phyloP scores from a whole-genome alignment of 2,797 vertebrate species.

The Natrix natrix region DNA sequence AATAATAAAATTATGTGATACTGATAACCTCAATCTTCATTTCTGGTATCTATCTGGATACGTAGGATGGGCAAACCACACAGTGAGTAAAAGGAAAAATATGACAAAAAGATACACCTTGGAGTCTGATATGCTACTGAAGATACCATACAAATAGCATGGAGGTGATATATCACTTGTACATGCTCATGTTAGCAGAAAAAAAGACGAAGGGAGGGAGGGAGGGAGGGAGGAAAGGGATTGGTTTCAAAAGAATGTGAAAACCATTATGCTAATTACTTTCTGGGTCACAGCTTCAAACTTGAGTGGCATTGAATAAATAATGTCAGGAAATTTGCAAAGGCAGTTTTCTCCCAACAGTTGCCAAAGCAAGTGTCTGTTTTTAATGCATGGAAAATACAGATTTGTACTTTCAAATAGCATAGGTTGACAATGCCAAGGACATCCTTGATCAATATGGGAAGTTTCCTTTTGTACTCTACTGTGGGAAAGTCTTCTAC shows the following conservation, averaged over 20 bases:
- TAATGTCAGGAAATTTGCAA: conserved; percentile 74
- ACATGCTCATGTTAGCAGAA: conserved; percentile 61
- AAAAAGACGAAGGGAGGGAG: neutral
- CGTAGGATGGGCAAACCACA: conserved; percentile 16
- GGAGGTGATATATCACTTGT: conserved; percentile 10
- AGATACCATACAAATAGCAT: conserved; percentile 23
- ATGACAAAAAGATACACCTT: conserved; percentile 16
- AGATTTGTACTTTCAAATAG: conserved; percentile 75
- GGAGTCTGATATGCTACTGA: conserved; percentile 45
- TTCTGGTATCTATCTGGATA: conserved; percentile 14
- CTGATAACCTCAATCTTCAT: neutral
- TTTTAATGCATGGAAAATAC: conserved; percentile 78
- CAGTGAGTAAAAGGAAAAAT: conserved; percentile 38
- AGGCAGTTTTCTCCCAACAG: conserved; percentile 71
- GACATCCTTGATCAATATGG: conserved; percentile 43
- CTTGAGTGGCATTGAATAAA: conserved; percentile 72
- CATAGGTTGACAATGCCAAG: conserved; percentile 67
- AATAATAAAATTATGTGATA: conserved; percentile 32
- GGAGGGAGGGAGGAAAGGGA: neutral
- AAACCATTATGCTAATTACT: conserved; percentile 73
- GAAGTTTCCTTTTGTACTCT: conserved; percentile 48
- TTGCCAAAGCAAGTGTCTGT: conserved; percentile 75
- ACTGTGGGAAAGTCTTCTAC: neutral
- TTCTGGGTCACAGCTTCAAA: conserved; percentile 68
- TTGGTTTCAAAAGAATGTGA: conserved; percentile 33